A percentile compares a stretch with the other conserved stretches of the same genome.
phyloP scores from a whole-genome alignment of 2,797 vertebrate species.

The Phoeniculus purpureus region DNA sequence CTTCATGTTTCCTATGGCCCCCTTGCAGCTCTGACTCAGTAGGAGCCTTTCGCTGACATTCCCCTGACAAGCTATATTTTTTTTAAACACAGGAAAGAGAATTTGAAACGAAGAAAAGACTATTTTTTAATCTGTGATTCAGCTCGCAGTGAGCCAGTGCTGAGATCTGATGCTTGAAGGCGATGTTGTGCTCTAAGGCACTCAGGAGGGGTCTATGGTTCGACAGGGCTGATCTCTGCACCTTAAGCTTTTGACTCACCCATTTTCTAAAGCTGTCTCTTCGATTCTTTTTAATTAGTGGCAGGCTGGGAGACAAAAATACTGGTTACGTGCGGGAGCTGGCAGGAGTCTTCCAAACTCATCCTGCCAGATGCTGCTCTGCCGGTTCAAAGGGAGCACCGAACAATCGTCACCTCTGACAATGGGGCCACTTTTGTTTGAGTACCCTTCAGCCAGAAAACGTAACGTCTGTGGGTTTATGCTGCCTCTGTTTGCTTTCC shows the following conservation, averaged over 20 bases:
- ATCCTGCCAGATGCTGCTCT: neutral
- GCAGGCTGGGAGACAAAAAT: slow-evolving; percentile 23
- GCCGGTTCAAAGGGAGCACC: slow-evolving; percentile 5
- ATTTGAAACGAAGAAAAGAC: slow-evolving; percentile 45
- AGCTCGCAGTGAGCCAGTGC: neutral
- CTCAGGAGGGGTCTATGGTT: slow-evolving; percentile 25
- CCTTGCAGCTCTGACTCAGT: neutral
- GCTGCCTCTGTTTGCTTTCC: slow-evolving; percentile 24
- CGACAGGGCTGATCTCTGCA: slow-evolving; percentile 46
- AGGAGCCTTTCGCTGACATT: slow-evolving; percentile 14
- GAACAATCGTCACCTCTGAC: neutral
- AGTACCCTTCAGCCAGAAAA: slow-evolving; percentile 12
- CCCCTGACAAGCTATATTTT: neutral
- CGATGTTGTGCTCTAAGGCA: slow-evolving; percentile 40
- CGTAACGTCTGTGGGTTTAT: slow-evolving; percentile 24
- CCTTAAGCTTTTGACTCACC: slow-evolving; percentile 47
- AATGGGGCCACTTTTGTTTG: neutral
- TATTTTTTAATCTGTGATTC: slow-evolving; percentile 55
- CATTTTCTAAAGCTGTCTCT: slow-evolving; percentile 48
- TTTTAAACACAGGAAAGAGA: slow-evolving; percentile 35
- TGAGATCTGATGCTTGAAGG: slow-evolving; percentile 35
- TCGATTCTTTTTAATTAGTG: slow-evolving; percentile 66
- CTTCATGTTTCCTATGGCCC: slow-evolving; percentile 42
- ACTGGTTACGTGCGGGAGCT: neutral
- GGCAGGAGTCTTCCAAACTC: slow-evolving; percentile 31